Base-by-base conservation (phyloP, 2,888 invertebrate species). In the Drosophila suboccidentalis region DNA sequence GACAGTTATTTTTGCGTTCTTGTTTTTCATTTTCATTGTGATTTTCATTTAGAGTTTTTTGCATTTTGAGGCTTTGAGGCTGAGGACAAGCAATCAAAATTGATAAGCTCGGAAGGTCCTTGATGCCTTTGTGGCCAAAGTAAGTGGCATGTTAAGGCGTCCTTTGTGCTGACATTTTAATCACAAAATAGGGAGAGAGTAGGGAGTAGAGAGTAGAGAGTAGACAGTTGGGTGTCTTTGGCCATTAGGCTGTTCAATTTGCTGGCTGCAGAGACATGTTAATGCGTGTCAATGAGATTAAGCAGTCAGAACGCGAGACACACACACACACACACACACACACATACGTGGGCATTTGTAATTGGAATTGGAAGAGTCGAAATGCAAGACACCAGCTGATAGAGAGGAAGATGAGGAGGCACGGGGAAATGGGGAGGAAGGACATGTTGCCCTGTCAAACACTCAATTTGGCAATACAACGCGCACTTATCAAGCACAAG, bases 201-300 rank as follows among this genome's bases (percentile, higher is more conserved):
- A n/a, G n/a, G n/a, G n/a, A n/a, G n/a, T n/a, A n/a, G 22, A 22
- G 47, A 34, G 39, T 29, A 26, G 26, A 5, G 26, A 26, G 22
- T 22, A 22, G 22, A 15, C 50, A 15, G 15, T 60, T 9, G 41
- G 22, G 41, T 15, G 53, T 32, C 36, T 17, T 19, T 41, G 17
- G 41, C 57, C 80, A 80, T 69, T 80, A 60, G 64, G 71, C 80
- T 64, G 80, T 79, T 80, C 63, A 79, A 78, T 65, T 60, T 62
- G 44, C 69, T 22, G 39, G 6, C 60, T 61, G 59, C 65, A 79
- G 82, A 79, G 82, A 85, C 86, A 87, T 68, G 82, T 78, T 87
- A 89, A 89, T 87, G 82, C 90, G 69, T 75, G 66, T 79, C 79
- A 71, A 79, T 66, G 70, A 58, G 83, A 85, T 89, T 85, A 89